phyloP scores from a whole-genome alignment of 1,140 invertebrate genomes.

The Penaeus indicus region DNA sequence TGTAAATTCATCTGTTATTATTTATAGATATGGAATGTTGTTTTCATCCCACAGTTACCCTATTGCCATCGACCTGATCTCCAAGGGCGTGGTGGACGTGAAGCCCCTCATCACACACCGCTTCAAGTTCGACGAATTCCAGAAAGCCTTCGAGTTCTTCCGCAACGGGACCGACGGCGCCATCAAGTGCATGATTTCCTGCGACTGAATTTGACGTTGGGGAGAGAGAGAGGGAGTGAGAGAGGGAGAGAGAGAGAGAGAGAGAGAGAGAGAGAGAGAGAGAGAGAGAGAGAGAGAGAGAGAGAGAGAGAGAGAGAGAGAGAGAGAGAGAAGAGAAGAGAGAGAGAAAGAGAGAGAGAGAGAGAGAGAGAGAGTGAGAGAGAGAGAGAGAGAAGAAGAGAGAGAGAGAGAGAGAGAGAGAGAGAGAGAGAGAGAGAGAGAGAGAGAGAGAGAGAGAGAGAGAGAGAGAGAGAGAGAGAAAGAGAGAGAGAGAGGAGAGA shows the following conservation, averaged over 20 bases:
- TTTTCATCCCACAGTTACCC: slow-evolving; percentile 75
- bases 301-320: not conserved
- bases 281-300: not conserved
- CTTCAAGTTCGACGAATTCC: slow-evolving; percentile 78
- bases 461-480: not conserved
- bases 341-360: slow-evolving; percentile 22
- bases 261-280: not conserved
- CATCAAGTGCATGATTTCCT: slow-evolving; percentile 95
- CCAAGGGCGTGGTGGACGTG: slow-evolving; percentile 85
- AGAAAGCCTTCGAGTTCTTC: slow-evolving; percentile 79
- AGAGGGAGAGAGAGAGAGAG: no score
- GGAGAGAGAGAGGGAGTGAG: no score
- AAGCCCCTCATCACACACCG: slow-evolving; percentile 93
- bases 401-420: no score
- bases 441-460: not conserved
- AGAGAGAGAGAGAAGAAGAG: not conserved
- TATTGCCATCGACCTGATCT: slow-evolving; percentile 85
- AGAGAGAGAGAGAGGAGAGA: not conserved
- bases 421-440: no score
- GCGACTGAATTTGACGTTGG: slow-evolving; percentile 67
- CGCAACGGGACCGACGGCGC: slow-evolving; percentile 78
- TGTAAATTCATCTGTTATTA: no score
- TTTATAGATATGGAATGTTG: not conserved
- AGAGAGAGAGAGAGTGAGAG: not conserved
- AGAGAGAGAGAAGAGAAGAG: not conserved